phyloP scores from a whole-genome alignment of 2,797 vertebrate species.

The Acanthornis magna region DNA sequence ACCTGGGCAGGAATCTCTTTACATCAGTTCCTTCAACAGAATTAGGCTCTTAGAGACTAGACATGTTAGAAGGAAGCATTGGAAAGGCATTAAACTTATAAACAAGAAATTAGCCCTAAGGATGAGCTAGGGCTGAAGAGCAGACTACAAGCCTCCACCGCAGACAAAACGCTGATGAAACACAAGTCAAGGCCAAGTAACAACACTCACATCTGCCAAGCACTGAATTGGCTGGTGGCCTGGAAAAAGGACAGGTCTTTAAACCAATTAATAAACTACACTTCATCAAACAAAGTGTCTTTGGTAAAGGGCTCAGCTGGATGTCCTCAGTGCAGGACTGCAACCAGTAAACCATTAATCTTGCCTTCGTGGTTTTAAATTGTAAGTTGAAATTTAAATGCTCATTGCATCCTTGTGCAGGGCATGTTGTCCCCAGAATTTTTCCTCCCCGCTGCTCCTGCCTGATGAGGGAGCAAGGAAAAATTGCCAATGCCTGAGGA shows the following conservation, averaged over 20 bases:
- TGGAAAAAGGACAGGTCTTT: conserved; percentile 29
- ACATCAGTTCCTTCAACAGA: not conserved
- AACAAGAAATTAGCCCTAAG: not conserved
- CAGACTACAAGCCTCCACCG: not conserved
- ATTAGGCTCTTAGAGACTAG: not conserved
- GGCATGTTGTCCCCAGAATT: not conserved
- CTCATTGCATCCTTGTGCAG: not conserved
- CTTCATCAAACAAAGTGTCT: conserved; percentile 9
- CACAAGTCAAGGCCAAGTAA: not conserved
- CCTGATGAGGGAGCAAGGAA: not conserved
- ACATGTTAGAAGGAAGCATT: not conserved
- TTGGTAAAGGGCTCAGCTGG: not conserved
- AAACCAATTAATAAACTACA: conserved; percentile 20
- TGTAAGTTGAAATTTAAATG: not conserved
- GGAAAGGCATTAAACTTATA: not conserved
- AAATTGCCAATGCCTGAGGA: not conserved
- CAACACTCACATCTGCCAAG: not conserved
- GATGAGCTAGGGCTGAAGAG: not conserved
- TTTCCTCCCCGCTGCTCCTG: not conserved
- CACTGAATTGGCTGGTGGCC: not conserved
- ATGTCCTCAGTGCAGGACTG: not conserved
- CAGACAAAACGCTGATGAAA: not conserved
- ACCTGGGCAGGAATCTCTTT: not conserved
- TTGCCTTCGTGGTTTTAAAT: not conserved
- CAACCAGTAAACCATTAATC: not conserved